Base-by-base conservation (phyloP, 2,888 invertebrate species). In the Chymomyza amoena region DNA sequence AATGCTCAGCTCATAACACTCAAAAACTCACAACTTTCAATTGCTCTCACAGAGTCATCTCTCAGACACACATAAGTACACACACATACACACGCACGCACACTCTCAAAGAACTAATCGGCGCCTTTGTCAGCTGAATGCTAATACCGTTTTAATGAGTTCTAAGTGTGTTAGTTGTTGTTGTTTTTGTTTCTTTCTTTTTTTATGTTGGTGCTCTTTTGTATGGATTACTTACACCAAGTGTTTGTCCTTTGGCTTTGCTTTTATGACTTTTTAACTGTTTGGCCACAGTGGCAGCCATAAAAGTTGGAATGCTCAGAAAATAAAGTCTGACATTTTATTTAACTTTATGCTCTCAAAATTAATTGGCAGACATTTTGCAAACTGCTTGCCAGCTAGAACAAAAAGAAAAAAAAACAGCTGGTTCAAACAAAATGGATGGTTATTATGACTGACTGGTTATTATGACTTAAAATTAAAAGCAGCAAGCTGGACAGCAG, bases 101-200 rank as follows among this genome's bases (percentile, higher is more conserved):
- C 67, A 9, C 78, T 69, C 72, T 74, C 68, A 66, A 74, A 77
- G 80, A 80, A 77, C 63, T 32, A 70, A 72, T 76, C 57, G 57
- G 25, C 25, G 16, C 57, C 57, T 28, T 54, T 25, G 16, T 25
- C 25, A 7, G 74, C 80, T 86, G 84, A 81, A 84, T 78, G 73
- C 74, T 83, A 83, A 83, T 81, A 64, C 84, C 66, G 60, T 68
- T 81, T 86, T 84, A 84, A 83, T 83, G 84, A 84, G 81, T 83
- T 86, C 64, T 32, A 69, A 39, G 71, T 77, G 56, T 69, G 61
- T 66, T 72, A 63, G 61, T 62, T 59, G 32, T 25, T 25, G 59
- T 25, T 25, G n/a, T n/a, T n/a, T n/a, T n/a, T n/a, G n/a, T n/a
- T 25, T 1, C 4, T 25, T 25, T 25, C 4, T 25, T 25, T 18